Conservation (phyloP, 2,797 vertebrate species). For the Phrynocephalus forsythii region DNA sequence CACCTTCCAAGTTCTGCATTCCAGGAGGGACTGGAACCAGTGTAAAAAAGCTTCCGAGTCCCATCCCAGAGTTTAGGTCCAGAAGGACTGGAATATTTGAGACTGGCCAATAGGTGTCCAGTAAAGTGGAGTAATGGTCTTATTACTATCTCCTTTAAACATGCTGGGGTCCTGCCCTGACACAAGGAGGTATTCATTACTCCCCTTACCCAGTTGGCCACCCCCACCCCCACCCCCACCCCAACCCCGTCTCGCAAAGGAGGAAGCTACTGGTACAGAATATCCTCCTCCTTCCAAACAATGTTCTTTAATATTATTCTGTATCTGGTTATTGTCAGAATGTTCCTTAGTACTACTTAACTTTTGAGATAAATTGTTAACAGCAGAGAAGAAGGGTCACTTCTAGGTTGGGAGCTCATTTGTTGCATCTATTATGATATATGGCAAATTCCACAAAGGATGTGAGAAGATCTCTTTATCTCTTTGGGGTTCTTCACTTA, state of each 20-base stretch:
- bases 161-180: too few species aligned
- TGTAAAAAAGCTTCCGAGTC: too few species aligned
- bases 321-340: conserved; percentile 12
- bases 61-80: too few species aligned
- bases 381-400: conserved; percentile 49
- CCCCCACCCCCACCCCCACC: too few species aligned
- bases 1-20: too few species aligned
- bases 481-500: conserved; percentile 70
- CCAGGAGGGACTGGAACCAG: too few species aligned
- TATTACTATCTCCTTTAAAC: too few species aligned
- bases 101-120: too few species aligned
- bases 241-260: not conserved
- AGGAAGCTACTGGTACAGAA: not conserved
- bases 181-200: too few species aligned
- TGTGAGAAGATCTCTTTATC: conserved; percentile 64
- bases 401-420: conserved; percentile 53
- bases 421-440: conserved; percentile 45
- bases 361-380: conserved; percentile 52
- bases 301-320: accelerated
- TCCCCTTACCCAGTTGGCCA: too few species aligned
- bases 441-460: conserved; percentile 49
- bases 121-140: too few species aligned
- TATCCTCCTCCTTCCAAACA: not conserved
- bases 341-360: conserved; percentile 23
- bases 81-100: too few species aligned